Conservation (phyloP, 64 coral and sea anemone species). For the Platygyra sinensis region DNA sequence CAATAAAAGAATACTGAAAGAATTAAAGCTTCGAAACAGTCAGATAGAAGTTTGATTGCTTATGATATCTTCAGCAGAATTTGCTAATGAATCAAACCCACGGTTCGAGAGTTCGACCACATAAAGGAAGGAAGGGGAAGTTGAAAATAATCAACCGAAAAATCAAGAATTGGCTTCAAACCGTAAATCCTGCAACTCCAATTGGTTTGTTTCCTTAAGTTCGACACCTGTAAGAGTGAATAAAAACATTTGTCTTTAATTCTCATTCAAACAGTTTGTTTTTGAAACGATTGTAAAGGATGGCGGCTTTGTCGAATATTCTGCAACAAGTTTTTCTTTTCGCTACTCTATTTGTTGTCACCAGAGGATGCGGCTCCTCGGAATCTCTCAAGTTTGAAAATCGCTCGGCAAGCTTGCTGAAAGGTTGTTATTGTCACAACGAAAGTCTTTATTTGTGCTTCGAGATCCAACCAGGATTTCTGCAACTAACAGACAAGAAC, state of each 20-base stretch:
- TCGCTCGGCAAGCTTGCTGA: neutral
- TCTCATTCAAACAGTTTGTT: neutral
- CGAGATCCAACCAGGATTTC: neutral
- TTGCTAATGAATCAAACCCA: neutral
- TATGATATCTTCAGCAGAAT: too few relatives aligned
- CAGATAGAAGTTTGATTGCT: too few relatives aligned
- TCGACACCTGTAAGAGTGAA: neutral
- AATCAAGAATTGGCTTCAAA: neutral
- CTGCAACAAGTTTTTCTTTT: neutral
- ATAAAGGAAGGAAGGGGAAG: neutral
- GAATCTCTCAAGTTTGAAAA: constrained; percentile 23
- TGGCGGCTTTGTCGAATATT: neutral
- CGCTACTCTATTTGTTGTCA: neutral
- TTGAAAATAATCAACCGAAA: neutral
- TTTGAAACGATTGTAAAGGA: neutral
- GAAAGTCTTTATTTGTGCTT: constrained; percentile 25
- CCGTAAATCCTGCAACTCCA: neutral
- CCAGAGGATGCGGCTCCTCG: neutral
- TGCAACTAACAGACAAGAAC: neutral
- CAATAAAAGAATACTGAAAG: too few relatives aligned
- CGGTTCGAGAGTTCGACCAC: neutral
- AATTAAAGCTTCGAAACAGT: too few relatives aligned
- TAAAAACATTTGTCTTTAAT: neutral
- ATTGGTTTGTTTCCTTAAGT: neutral
- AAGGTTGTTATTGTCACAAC: constrained; percentile 22